Conservation (phyloP, 2,888 invertebrate species). For the Eupithecia centaureata region DNA sequence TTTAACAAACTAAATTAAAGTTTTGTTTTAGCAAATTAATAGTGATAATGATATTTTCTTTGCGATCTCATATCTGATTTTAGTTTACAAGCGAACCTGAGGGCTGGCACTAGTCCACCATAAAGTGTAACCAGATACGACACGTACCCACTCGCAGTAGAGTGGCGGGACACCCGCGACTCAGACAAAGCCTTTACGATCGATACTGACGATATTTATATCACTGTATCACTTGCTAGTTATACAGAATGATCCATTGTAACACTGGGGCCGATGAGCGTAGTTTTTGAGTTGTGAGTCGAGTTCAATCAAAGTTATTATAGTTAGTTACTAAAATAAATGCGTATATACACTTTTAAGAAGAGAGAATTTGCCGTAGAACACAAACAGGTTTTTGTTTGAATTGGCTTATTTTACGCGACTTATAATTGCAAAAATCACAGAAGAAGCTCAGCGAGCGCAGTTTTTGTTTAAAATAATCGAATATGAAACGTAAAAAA, state of each 20-base stretch:
- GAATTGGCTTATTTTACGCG: too few relatives aligned
- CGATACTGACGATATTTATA: constrained; percentile 20
- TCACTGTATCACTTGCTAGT: background rate
- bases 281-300: background rate
- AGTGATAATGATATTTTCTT: background rate
- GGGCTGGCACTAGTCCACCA: background rate
- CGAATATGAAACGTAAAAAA: too few relatives aligned
- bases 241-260: background rate
- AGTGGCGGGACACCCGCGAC: constrained; percentile 38
- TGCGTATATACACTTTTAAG: too few relatives aligned
- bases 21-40: too few relatives aligned
- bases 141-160: constrained; percentile 16
- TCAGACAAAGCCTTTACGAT: constrained; percentile 38
- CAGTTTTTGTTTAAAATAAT: too few relatives aligned
- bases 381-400: too few relatives aligned
- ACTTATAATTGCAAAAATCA: too few relatives aligned
- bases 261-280: background rate
- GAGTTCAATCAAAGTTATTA: too few relatives aligned
- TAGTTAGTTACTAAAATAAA: too few relatives aligned
- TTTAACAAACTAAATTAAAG: too few relatives aligned
- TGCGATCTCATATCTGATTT: background rate
- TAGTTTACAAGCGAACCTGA: background rate
- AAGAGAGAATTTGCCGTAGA: too few relatives aligned
- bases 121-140: constrained; percentile 28
- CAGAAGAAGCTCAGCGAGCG: too few relatives aligned